These are phyloP conservation scores for Rissa tridactyla DNA, from an alignment of 2,113 vertebrate species.

Conservation along the genomic window DNA sequence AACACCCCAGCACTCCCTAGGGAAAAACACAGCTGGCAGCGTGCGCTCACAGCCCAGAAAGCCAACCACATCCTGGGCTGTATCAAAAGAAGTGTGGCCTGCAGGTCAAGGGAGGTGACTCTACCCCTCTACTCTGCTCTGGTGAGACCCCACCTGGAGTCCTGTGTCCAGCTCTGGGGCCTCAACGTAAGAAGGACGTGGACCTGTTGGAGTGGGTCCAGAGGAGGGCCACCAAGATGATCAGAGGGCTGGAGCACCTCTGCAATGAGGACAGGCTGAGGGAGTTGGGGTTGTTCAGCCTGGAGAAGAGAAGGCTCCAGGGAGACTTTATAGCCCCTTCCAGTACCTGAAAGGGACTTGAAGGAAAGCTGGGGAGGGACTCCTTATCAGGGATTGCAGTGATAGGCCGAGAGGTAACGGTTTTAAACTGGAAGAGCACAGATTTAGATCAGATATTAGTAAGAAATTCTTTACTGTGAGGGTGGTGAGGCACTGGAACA, in stretches of 20 bases:
- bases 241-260: neutral
- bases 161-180: neutral
- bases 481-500: neutral
- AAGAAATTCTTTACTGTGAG: neutral
- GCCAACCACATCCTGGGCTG: neutral
- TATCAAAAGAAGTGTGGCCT: neutral
- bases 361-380: neutral
- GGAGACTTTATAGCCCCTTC: neutral
- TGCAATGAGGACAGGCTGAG: neutral
- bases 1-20: fast-evolving
- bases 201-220: neutral
- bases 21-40: neutral
- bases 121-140: neutral
- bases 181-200: neutral
- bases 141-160: neutral
- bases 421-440: neutral
- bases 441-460: neutral
- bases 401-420: neutral
- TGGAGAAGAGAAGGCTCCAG: neutral
- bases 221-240: neutral
- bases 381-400: neutral
- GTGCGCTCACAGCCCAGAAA: neutral
- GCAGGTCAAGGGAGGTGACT: neutral
- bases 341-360: neutral
- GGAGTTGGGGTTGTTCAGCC: neutral